These are phyloP conservation scores for Mixornis gularis DNA, from an alignment of 2,113 vertebrate genomes.

Conservation along the genomic window DNA sequence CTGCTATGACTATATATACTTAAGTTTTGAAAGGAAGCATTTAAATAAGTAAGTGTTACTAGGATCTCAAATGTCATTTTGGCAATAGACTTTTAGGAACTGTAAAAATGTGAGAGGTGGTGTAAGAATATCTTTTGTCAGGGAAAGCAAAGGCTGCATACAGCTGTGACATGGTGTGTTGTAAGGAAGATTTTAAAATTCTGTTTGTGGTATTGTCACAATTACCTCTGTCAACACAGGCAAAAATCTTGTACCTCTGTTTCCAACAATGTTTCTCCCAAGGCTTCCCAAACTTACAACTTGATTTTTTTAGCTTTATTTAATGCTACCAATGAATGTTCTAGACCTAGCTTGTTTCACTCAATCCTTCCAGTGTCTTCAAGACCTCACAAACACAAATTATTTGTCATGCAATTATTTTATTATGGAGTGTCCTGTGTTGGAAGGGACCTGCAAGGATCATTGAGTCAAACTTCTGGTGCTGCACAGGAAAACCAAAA, in stretches of 20 bases:
- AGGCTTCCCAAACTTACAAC: not conserved
- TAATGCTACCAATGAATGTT: not conserved
- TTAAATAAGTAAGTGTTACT: not conserved
- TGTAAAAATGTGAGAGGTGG: not conserved
- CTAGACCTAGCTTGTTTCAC: not conserved
- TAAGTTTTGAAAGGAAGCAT: not conserved
- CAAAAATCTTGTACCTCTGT: not conserved
- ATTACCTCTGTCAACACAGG: not conserved
- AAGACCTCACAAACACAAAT: not conserved
- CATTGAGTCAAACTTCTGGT: not conserved
- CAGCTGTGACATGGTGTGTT: not conserved
- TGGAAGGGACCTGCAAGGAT: rapidly evolving
- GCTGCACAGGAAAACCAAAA: not conserved
- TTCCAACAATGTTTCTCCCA: not conserved
- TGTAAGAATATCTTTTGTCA: not conserved
- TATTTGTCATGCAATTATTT: not conserved
- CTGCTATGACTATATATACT: not conserved
- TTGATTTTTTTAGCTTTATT: not conserved
- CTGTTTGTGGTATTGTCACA: not conserved
- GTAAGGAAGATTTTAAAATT: not conserved
- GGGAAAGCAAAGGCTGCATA: not conserved
- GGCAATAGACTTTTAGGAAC: not conserved
- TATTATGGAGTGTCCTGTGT: not conserved
- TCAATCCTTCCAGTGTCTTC: not conserved
- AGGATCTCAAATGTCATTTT: not conserved